Base-by-base conservation (phyloP, 2,888 invertebrate genomes). In the Calliscelio sp. region DNA sequence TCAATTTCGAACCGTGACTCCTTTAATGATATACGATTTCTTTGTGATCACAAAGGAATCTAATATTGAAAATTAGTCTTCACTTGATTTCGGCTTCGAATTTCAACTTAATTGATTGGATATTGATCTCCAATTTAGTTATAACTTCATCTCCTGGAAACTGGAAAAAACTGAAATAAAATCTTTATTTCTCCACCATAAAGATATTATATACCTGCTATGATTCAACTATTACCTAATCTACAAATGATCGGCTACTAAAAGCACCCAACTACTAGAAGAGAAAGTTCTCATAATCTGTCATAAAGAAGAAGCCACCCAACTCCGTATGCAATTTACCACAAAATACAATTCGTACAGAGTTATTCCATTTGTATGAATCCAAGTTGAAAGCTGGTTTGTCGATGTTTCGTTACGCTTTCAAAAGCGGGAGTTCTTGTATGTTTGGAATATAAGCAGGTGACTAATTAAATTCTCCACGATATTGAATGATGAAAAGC, bases 221-320 rank as follows among this genome's bases (percentile, higher is more conserved):
- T n/a, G n/a, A n/a, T n/a, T n/a, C n/a, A n/a, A n/a, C n/a, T n/a
- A n/a, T n/a, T n/a, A n/a, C n/a, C n/a, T 57, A 46, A 68, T 68
- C 16, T 46, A 49, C 20, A 46, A 41, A 68, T 68, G 11, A 66
- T 71, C 57, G 35, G 16, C 35, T 68, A 74, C 66, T 74, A 66
- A 73, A 68, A 18, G 44, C 22, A 24, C 25, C 18, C 4, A 44
- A 59, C 74, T 68, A 71, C 61, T 61, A 53, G 57, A 75, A 75
- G 75, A 68, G 81, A 81, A 81, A 81, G 81, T 81, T 68, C n/a
- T n/a, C 10, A 81, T 81, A 55, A 81, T 53, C 49, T 28, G 22
- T 41, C 57, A 63, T 81, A 75, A 81, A 74, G 70, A 80, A 51
- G 59, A 57, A 18, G 49, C 20, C 18, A 16, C 22, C 44, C 44